These are phyloP conservation scores for Macropus fuliginosus DNA, from an alignment of 2,797 vertebrate species.

Conservation along the genomic window DNA sequence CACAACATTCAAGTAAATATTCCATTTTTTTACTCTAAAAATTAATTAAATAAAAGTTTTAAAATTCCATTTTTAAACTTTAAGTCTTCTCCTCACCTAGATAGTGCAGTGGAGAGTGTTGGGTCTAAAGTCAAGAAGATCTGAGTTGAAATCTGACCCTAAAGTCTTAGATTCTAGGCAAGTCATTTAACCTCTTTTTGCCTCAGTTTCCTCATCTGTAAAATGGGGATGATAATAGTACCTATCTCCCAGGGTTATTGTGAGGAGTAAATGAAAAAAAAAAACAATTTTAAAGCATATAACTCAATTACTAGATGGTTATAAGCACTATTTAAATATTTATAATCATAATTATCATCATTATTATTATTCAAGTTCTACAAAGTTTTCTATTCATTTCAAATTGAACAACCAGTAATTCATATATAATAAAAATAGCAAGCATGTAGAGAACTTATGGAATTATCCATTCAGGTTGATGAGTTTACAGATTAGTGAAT, in stretches of 20 bases:
- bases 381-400: not conserved
- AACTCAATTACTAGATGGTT: not conserved
- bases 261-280: not conserved
- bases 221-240: not conserved
- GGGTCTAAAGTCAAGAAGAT: not conserved
- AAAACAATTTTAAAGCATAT: not conserved
- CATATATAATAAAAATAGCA: not conserved
- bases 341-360: not conserved
- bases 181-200: not conserved
- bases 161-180: not conserved
- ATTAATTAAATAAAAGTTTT: no score
- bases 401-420: not conserved
- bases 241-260: not conserved
- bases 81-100: not conserved
- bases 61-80: conserved; percentile 13
- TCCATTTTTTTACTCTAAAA: no score
- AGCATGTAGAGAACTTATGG: not conserved
- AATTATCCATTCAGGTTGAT: not conserved
- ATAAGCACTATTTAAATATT: not conserved
- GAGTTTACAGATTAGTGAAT: not conserved
- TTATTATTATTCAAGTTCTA: not conserved
- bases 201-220: not conserved
- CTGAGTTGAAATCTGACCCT: not conserved
- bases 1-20: not conserved
- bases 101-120: not conserved